phyloP scores from a whole-genome alignment of 2,113 vertebrate species.

The Sterrhoptilus dennistouni region DNA sequence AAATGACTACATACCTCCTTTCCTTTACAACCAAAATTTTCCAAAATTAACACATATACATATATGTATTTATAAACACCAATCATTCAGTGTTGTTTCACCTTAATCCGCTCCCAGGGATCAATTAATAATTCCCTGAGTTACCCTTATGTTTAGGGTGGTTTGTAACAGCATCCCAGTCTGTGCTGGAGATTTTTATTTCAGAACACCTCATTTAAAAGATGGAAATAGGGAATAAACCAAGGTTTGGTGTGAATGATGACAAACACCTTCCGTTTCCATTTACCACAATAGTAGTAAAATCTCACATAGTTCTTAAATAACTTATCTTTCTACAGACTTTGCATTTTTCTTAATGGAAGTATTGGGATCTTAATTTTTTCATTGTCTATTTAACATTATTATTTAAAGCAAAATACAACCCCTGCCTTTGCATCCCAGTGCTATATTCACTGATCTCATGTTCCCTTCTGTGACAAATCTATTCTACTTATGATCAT shows the following conservation, averaged over 20 bases:
- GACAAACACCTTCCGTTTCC: not conserved
- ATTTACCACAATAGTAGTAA: not conserved
- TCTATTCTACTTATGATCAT: not conserved
- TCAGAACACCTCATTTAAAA: not conserved
- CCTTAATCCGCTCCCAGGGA: not conserved
- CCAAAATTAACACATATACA: not conserved
- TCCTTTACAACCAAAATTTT: not conserved
- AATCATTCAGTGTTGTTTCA: not conserved
- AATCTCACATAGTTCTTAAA: not conserved
- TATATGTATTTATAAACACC: not conserved
- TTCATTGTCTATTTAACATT: not conserved
- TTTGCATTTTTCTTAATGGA: not conserved
- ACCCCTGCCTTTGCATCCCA: not conserved
- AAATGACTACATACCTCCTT: not conserved
- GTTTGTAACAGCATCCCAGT: not conserved
- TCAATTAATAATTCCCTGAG: not conserved
- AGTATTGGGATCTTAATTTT: not conserved
- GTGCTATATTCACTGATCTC: not conserved
- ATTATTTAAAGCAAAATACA: not conserved
- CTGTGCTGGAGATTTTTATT: not conserved
- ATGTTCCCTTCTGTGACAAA: not conserved
- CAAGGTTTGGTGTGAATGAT: not conserved
- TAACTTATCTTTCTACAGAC: not conserved
- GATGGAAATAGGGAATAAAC: not conserved
- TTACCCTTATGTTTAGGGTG: not conserved